These are phyloP conservation scores for Sminthurides aquaticus DNA, from an alignment of 2,888 invertebrate genomes.

Conservation along the genomic window DNA sequence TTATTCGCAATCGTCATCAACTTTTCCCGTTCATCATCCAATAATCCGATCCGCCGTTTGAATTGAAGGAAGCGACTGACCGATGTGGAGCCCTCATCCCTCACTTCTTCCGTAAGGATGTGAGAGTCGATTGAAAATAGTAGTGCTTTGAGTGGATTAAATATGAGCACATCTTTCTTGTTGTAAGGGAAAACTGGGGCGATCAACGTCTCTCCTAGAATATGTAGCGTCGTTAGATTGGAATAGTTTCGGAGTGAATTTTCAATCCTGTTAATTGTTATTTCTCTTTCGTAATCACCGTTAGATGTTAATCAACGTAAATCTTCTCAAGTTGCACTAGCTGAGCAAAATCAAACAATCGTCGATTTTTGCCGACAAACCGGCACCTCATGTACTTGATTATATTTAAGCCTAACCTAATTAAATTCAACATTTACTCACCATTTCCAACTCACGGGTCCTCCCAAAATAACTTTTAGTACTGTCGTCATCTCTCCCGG, in stretches of 20 bases:
- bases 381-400: background rate
- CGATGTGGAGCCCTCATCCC: background rate
- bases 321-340: constrained; percentile 1
- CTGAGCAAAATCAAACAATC: background rate
- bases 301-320: background rate
- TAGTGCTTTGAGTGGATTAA: background rate
- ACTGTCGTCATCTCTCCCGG: background rate
- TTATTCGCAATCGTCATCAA: constrained; percentile 10
- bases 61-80: background rate
- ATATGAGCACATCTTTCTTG: background rate
- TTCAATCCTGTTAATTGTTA: constrained; percentile 11
- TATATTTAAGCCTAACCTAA: too few relatives aligned
- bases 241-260: constrained; percentile 9
- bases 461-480: constrained; percentile 2
- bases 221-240: constrained; percentile 10
- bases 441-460: constrained; percentile 11
- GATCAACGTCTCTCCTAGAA: constrained; percentile 4
- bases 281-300: constrained; percentile 1
- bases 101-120: background rate
- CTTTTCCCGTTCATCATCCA: constrained; percentile 1
- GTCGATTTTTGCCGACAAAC: background rate
- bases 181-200: constrained; percentile 2
- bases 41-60: background rate
- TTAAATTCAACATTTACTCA: too few relatives aligned
- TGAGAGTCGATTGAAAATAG: background rate